These are phyloP conservation scores for Odontamblyopus rebecca DNA, from an alignment of 2,797 vertebrate genomes.

Conservation along the genomic window DNA sequence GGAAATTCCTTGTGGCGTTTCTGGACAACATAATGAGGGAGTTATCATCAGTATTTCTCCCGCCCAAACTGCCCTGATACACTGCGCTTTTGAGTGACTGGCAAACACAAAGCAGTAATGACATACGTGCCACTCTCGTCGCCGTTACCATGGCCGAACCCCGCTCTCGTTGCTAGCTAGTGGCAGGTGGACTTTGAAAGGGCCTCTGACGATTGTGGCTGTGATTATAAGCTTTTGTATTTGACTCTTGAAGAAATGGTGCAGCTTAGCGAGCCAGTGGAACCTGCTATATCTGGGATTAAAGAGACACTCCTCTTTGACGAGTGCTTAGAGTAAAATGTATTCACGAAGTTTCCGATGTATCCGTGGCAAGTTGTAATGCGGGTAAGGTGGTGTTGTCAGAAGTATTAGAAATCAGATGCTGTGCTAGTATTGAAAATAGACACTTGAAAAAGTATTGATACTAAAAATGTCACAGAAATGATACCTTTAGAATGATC, in stretches of 20 bases:
- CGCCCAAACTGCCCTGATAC: constrained; percentile 22
- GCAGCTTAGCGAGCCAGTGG: constrained; percentile 15
- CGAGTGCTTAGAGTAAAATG: constrained; percentile 8
- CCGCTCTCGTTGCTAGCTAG: constrained; percentile 11
- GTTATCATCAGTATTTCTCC: constrained; percentile 27
- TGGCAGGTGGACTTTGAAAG: constrained; percentile 33
- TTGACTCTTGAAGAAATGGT: constrained; percentile 1
- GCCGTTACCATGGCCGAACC: constrained; percentile 37
- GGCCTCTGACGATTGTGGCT: constrained; percentile 17
- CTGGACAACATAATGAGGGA: constrained; percentile 19
- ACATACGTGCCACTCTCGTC: constrained; percentile 32
- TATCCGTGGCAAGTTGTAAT: no score
- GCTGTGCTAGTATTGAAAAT: no score
- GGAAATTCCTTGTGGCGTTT: constrained; percentile 17
- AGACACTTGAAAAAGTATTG: no score
- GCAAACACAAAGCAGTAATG: constrained; percentile 38
- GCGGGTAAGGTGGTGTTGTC: no score
- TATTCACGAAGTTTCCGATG: background rate
- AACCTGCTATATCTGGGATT: constrained; percentile 35
- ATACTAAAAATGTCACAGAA: no score
- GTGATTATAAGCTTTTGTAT: background rate
- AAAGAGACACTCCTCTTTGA: background rate
- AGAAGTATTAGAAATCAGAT: no score
- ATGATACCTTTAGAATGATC: no score
- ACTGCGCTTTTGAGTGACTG: constrained; percentile 20